Conservation (phyloP, 2,888 invertebrate species). For the Abrostola triplasia region DNA sequence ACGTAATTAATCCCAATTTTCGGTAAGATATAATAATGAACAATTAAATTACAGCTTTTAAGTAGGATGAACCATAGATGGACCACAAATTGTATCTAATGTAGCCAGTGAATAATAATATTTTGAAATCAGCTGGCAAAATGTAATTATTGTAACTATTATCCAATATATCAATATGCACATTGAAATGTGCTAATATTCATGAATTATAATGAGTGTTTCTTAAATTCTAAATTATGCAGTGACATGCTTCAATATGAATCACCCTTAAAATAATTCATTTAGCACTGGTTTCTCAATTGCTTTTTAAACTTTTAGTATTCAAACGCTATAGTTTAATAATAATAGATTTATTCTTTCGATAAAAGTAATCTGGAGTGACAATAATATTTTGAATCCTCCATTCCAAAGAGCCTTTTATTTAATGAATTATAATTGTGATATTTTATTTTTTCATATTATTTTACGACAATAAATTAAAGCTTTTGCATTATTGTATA, state of each 20-base stretch:
- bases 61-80: slow-evolving; percentile 20
- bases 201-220: too few relatives aligned
- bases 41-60: slow-evolving; percentile 20
- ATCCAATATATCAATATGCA: slow-evolving; percentile 4
- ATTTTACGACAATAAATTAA: slow-evolving; percentile 53
- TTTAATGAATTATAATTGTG: slow-evolving; percentile 67
- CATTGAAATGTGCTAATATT: neutral
- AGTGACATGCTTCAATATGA: too few relatives aligned
- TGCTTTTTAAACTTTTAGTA: too few relatives aligned
- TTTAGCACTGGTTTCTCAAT: too few relatives aligned
- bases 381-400: slow-evolving; percentile 28
- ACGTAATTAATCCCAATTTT: slow-evolving; percentile 52
- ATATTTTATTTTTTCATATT: slow-evolving; percentile 66
- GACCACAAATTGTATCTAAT: slow-evolving; percentile 7
- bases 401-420: slow-evolving; percentile 71
- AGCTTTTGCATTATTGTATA: slow-evolving; percentile 41
- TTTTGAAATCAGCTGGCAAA: slow-evolving; percentile 12
- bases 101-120: slow-evolving; percentile 2
- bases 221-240: too few relatives aligned
- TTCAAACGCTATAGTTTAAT: too few relatives aligned
- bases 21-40: slow-evolving; percentile 36
- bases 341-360: too few relatives aligned
- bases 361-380: too few relatives aligned
- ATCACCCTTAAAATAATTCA: too few relatives aligned
- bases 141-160: slow-evolving; percentile 4